These are phyloP conservation scores for Helostoma temminkii DNA, from an alignment of 2,797 vertebrate genomes.

Conservation along the genomic window DNA sequence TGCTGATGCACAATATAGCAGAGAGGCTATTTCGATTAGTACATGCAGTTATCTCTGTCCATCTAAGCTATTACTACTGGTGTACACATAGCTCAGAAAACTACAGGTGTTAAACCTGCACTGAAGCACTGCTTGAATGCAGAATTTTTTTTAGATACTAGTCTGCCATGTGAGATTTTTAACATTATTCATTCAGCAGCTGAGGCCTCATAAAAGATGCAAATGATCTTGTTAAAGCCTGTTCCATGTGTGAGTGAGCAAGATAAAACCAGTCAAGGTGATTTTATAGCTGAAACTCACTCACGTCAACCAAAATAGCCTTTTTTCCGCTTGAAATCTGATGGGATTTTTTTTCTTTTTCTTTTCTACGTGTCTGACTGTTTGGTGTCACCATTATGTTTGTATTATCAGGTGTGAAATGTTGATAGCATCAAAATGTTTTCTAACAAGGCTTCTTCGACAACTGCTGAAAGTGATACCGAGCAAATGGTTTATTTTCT, in stretches of 20 bases:
- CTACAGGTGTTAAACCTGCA: slow-evolving; percentile 32
- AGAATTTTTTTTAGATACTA: slow-evolving; percentile 24
- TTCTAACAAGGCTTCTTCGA: neutral
- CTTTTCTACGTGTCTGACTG: neutral
- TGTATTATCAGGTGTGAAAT: slow-evolving; percentile 6
- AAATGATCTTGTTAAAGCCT: slow-evolving; percentile 55
- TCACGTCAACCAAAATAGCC: slow-evolving; percentile 3
- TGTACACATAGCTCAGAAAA: slow-evolving; percentile 19
- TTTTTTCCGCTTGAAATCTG: neutral
- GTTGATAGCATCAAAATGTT: neutral
- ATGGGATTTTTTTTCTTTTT: neutral
- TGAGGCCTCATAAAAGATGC: slow-evolving; percentile 67
- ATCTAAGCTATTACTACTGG: slow-evolving; percentile 12
- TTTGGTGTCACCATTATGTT: neutral
- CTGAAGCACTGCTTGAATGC: slow-evolving; percentile 35
- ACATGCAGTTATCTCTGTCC: slow-evolving; percentile 19
- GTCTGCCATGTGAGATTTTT: slow-evolving; percentile 28
- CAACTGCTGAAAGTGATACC: neutral
- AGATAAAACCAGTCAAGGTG: slow-evolving; percentile 19
- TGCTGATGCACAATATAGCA: slow-evolving; percentile 21
- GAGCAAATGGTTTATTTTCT: neutral
- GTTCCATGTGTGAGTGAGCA: slow-evolving; percentile 47
- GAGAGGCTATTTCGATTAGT: slow-evolving; percentile 28
- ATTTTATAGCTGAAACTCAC: slow-evolving; percentile 35
- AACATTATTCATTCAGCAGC: slow-evolving; percentile 58